Evolutionary conservation across 1,140 invertebrate genomes (phyloP).

Genomic region (Leptinotarsa undecemlineata): DNA sequence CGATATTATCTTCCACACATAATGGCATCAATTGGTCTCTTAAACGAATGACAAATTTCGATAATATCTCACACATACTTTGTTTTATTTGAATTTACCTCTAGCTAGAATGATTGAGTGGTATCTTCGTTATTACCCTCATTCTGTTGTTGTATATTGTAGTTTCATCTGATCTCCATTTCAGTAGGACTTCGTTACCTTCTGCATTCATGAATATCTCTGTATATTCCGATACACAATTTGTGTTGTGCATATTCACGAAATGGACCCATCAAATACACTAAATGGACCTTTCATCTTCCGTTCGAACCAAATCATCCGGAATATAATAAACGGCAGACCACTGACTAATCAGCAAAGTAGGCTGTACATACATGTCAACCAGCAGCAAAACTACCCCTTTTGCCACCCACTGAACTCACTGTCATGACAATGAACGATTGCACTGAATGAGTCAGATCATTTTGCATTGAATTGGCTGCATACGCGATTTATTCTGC

Average conservation of each 20-base stretch:
- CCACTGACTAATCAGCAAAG: slow-evolving; percentile 4
- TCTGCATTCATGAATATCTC: no score
- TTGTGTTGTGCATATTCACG: slow-evolving; percentile 3
- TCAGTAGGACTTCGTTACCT: no score
- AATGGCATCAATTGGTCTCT: no score
- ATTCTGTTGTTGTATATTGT: no score
- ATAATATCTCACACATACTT: no score
- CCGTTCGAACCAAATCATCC: not conserved
- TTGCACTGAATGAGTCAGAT: not conserved
- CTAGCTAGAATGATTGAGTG: no score
- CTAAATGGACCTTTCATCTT: not conserved
- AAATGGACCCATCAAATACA: slow-evolving; percentile 1
- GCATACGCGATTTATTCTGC: not conserved
- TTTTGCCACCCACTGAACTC: not conserved
- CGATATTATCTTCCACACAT: no score
- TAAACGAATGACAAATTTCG: no score
- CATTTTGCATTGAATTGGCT: not conserved
- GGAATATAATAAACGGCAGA: slow-evolving; percentile 5
- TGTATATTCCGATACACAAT: not conserved
- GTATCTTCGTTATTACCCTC: no score
- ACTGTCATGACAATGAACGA: slow-evolving; percentile 5
- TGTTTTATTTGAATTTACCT: no score
- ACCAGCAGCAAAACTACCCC: not conserved
- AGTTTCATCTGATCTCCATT: no score
- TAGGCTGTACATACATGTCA: slow-evolving; percentile 7